Percentiles rank a stretch among this genome's conserved stretches.
Evolutionary conservation across 2,797 vertebrate species (phyloP).

Genomic region (Synanceia verrucosa): DNA sequence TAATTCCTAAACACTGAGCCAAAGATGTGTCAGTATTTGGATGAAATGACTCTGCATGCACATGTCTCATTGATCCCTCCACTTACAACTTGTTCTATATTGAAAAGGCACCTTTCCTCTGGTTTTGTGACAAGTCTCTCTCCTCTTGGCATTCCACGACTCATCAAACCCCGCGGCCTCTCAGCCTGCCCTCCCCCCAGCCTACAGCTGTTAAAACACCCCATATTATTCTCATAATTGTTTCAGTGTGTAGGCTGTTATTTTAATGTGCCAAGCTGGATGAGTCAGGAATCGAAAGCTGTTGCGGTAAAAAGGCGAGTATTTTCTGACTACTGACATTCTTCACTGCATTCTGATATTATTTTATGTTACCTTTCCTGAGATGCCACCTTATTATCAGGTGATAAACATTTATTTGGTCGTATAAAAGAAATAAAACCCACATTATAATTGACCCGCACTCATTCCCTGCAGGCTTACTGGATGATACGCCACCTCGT

Average conservation of each 20-base stretch:
- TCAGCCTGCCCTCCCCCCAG: conserved; percentile 35
- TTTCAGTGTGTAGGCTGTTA: conserved; percentile 76
- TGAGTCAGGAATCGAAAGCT: conserved; percentile 60
- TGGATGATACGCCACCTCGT: conserved; percentile 17
- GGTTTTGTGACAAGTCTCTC: conserved; percentile 41
- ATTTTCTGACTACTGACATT: conserved; percentile 74
- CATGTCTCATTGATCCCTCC: background rate
- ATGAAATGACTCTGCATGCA: background rate
- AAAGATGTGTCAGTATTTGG: conserved; percentile 3
- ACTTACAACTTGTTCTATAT: background rate
- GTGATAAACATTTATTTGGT: conserved; percentile 49
- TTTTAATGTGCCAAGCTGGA: conserved; percentile 74
- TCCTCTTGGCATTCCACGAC: conserved; percentile 49
- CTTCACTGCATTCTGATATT: conserved; percentile 32
- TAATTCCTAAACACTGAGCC: background rate
- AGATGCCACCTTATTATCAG: conserved; percentile 48
- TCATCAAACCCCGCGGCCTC: conserved; percentile 42
- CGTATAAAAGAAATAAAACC: conserved; percentile 40
- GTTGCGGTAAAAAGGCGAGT: conserved; percentile 47
- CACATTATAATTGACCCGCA: background rate
- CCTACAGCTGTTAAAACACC: conserved; percentile 83
- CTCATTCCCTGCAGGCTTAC: conserved; percentile 10
- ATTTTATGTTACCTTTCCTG: conserved; percentile 5
- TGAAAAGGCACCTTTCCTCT: conserved; percentile 22
- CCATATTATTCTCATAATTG: conserved; percentile 76